Evolutionary conservation across 92 coral and sea anemone species (phyloP), one percentile per base, ranked within the genome.

Genomic region (Paramuricea clavata): DNA sequence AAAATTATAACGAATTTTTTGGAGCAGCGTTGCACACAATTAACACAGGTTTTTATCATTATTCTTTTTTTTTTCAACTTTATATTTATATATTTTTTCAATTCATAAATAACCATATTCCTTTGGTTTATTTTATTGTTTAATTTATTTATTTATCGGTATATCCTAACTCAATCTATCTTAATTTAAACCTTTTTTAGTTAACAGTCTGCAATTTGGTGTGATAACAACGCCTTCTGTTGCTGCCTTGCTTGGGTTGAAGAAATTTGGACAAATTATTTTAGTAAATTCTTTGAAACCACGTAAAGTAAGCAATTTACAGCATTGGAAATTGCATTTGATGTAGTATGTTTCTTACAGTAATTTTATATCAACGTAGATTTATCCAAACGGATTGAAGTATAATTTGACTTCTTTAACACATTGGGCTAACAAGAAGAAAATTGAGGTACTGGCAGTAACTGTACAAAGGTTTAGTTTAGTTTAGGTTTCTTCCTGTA

Each of bases 381-480:
- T 83, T 6, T 94, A 91, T 74, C 92, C 95, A 25, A 87, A 90
- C 22, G 75, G 50, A 67, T 70, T 52, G n/a, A 92, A 90, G 70
- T 94, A 64, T 69, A 87, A 94, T 21, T 42, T 28, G 11, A 69
- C 68, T 12, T 49, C 81, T 27, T 85, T 95, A 41, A 36, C 86
- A 3, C 86, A 78, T 12, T 95, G 98, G 98, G 93, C 94, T 32
- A 91, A 95, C 39, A 57, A 87, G 28, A 85, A 89, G 23, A 87
- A 91, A 76, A 85, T 78, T 74, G 84, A 95, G 98, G 98, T 94
- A 87, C 28, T 22, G 33, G 32, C 73, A 1, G 32, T 12, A 12
- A 17, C 36, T 54, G 52, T 47, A 9, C 15, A 15, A 12, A 1
- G 16, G 52, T 47, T 36, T 2, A 47, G 52, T 17, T 52, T 4